phyloP scores from a whole-genome alignment of 2,797 vertebrate genomes.

The Epinephelus malabaricus region DNA sequence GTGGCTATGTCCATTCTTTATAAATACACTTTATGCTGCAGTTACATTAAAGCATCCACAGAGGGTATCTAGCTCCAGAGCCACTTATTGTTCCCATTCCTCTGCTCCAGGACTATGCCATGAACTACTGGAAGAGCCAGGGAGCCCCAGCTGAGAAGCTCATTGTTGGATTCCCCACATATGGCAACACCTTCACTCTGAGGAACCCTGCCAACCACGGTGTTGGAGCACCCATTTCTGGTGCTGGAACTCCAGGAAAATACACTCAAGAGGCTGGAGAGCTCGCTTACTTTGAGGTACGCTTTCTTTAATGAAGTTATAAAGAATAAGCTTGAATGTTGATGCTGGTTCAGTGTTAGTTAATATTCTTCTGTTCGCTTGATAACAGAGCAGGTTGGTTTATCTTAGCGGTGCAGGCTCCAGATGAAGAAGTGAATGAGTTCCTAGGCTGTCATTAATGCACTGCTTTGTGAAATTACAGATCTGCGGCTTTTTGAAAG shows the following conservation, averaged over 20 bases:
- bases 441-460: slow-evolving; percentile 28
- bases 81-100: not conserved
- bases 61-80: not conserved
- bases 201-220: slow-evolving; percentile 64
- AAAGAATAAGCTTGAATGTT: slow-evolving; percentile 1
- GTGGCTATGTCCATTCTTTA: too few species aligned
- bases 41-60: not conserved
- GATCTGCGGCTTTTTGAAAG: slow-evolving; percentile 77
- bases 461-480: slow-evolving; percentile 45
- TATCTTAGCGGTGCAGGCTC: slow-evolving; percentile 12
- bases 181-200: slow-evolving; percentile 77
- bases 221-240: slow-evolving; percentile 68
- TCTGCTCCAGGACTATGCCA: slow-evolving; percentile 69
- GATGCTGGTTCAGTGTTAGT: slow-evolving; percentile 9
- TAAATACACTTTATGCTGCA: not conserved
- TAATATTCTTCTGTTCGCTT: slow-evolving; percentile 12
- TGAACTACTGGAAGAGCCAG: slow-evolving; percentile 77
- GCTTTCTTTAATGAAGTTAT: not conserved
- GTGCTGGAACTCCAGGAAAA: slow-evolving; percentile 71
- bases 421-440: slow-evolving; percentile 9
- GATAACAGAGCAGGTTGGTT: slow-evolving; percentile 14
- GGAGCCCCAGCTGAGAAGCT: slow-evolving; percentile 80
- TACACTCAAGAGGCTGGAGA: slow-evolving; percentile 79
- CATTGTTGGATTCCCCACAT: slow-evolving; percentile 78
- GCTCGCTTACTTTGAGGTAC: slow-evolving; percentile 79